Conservation (phyloP, 2,888 invertebrate genomes). For the Ormyrus labotus region DNA sequence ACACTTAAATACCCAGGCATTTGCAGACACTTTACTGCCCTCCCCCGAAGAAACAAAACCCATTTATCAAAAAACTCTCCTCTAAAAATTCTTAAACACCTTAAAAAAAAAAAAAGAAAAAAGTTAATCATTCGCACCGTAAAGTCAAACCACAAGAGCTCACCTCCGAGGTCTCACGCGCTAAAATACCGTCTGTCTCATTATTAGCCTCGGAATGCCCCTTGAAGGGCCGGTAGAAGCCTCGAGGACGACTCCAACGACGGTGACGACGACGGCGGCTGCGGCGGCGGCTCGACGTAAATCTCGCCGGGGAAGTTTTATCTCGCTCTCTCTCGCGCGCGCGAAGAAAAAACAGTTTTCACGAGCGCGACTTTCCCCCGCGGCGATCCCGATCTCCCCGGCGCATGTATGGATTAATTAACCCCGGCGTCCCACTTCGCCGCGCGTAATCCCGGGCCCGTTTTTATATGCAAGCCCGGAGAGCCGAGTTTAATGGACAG, state of each 20-base stretch:
- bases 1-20: too few relatives aligned
- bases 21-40: too few relatives aligned
- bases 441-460: not conserved
- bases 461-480: not conserved
- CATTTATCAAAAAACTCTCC: too few relatives aligned
- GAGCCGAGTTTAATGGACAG: not conserved
- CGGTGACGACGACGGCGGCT: not conserved
- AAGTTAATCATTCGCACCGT: not conserved
- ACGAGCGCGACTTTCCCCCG: not conserved
- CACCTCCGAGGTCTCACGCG: too few relatives aligned
- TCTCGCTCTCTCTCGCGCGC: not conserved
- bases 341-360: slow-evolving; percentile 13
- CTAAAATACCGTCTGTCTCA: too few relatives aligned
- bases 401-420: slow-evolving; percentile 15
- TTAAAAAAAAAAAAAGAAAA: too few relatives aligned
- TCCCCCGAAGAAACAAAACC: too few relatives aligned
- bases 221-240: too few relatives aligned
- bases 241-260: too few relatives aligned
- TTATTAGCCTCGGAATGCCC: too few relatives aligned
- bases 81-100: too few relatives aligned
- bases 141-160: too few relatives aligned
- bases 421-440: not conserved
- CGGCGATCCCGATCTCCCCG: not conserved
- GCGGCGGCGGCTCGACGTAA: slow-evolving; percentile 1
- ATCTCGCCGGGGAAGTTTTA: slow-evolving; percentile 28